These are phyloP conservation scores for Scaptodrosophila latifasciaeformis DNA, from an alignment of 2,888 invertebrate species.

Conservation along the genomic window DNA sequence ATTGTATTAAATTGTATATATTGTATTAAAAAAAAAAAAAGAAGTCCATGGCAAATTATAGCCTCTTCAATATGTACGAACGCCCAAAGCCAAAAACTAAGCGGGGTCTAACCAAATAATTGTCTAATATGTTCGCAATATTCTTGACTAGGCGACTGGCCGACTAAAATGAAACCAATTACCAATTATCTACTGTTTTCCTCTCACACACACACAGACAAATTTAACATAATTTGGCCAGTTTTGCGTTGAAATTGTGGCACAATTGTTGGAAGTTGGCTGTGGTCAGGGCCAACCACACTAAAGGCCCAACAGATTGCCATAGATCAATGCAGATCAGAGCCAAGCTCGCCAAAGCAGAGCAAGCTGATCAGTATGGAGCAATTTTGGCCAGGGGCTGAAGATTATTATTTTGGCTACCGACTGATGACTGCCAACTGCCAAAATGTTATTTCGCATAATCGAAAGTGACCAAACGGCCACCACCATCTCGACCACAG, in stretches of 20 bases:
- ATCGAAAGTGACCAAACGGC: conserved; percentile 61
- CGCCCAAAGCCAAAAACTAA: conserved; percentile 39
- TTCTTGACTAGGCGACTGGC: not conserved
- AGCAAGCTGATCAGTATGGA: not conserved
- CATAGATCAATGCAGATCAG: too few relatives aligned
- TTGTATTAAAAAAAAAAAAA: conserved; percentile 8
- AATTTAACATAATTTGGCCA: conserved; percentile 70
- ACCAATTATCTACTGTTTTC: conserved; percentile 71
- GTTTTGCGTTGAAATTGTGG: conserved; percentile 68
- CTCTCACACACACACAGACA: too few relatives aligned
- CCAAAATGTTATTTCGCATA: conserved; percentile 58
- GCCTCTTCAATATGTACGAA: conserved; percentile 65
- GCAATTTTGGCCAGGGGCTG: conserved; percentile 9
- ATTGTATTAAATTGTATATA: conserved; percentile 24
- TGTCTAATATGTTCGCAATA: conserved; percentile 28
- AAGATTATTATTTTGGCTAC: conserved; percentile 66
- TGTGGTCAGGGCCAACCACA: conserved; percentile 62
- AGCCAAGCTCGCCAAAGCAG: not conserved
- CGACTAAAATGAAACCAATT: conserved; percentile 60
- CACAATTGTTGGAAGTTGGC: conserved; percentile 66
- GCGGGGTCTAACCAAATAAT: conserved; percentile 23
- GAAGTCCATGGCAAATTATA: conserved; percentile 38
- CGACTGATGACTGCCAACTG: conserved; percentile 29
- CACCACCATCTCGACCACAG: conserved; percentile 45
- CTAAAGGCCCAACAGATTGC: not conserved